Percentiles rank a stretch among this genome's conserved stretches.
These are phyloP conservation scores for Rhinolophus ferrumequinum DNA, from an alignment of 2,113 vertebrate genomes.

Conservation along the genomic window DNA sequence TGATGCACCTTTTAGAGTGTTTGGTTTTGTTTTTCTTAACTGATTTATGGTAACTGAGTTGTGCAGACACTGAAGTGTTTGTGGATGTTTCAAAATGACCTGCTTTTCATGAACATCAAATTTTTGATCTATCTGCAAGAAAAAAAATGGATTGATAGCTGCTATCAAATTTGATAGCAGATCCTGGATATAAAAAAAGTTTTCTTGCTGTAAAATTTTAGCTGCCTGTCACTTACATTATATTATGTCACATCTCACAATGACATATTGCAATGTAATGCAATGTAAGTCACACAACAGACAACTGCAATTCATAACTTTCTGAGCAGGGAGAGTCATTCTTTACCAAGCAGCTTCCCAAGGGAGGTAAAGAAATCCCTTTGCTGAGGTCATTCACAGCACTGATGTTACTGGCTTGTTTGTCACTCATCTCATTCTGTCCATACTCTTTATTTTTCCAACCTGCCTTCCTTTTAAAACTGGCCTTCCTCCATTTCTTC, in stretches of 20 bases:
- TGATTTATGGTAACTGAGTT: slow-evolving; percentile 77
- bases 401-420: background rate
- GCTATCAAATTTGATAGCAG: slow-evolving; percentile 80
- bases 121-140: slow-evolving; percentile 72
- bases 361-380: background rate
- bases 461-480: background rate
- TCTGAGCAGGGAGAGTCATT: background rate
- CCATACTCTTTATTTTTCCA: background rate
- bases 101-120: slow-evolving; percentile 80
- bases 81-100: slow-evolving; percentile 79
- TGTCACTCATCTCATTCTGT: background rate
- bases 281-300: slow-evolving; percentile 74
- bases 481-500: background rate
- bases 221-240: slow-evolving; percentile 78
- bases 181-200: slow-evolving; percentile 73
- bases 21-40: slow-evolving; percentile 26
- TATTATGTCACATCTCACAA: slow-evolving; percentile 57
- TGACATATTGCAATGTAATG: slow-evolving; percentile 64
- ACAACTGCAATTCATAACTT: slow-evolving; percentile 62
- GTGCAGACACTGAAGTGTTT: slow-evolving; percentile 68
- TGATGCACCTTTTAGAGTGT: slow-evolving; percentile 39
- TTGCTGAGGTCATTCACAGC: slow-evolving; percentile 23
- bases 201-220: slow-evolving; percentile 81
- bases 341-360: slow-evolving; percentile 30
- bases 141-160: slow-evolving; percentile 81